A percentile compares a stretch with the other conserved stretches of the same genome.
Conservation (phyloP, 64 coral and sea anemone species). For the Platygyra sinensis region DNA sequence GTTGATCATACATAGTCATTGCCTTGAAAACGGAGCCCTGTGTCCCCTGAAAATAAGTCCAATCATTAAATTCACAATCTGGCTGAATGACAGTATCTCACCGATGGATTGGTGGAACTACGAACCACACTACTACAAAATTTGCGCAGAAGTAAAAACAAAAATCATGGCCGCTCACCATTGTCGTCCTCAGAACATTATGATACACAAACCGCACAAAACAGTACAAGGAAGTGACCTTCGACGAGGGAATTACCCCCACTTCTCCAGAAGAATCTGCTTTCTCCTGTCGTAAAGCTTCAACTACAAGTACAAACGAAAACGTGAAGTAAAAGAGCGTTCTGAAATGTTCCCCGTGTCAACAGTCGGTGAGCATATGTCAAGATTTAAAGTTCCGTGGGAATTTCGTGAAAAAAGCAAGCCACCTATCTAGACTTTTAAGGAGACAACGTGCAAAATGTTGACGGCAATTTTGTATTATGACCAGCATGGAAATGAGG, state of each 20-base stretch:
- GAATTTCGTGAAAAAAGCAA: too few relatives aligned
- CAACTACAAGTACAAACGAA: constrained; percentile 89
- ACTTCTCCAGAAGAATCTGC: constrained; percentile 53
- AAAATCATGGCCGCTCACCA: constrained; percentile 99
- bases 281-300: constrained; percentile 76
- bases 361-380: too few relatives aligned
- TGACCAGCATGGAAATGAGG: too few relatives aligned
- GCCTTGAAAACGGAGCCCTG: constrained; percentile 80
- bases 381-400: too few relatives aligned
- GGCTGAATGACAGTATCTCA: constrained; percentile 47
- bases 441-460: too few relatives aligned
- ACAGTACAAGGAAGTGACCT: constrained; percentile 72
- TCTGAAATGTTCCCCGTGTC: constrained; percentile 98
- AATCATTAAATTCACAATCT: constrained; percentile 75
- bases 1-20: constrained; percentile 99
- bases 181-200: constrained; percentile 99
- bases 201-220: constrained; percentile 97
- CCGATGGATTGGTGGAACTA: constrained; percentile 58
- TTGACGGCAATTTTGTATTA: too few relatives aligned
- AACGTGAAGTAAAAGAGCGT: constrained; percentile 95
- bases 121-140: constrained; percentile 85
- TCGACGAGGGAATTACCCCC: constrained; percentile 58
- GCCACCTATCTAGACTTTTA: too few relatives aligned
- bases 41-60: constrained; percentile 92
- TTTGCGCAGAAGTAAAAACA: constrained; percentile 98